Base-by-base conservation (phyloP, 2,113 vertebrate species). In the Capreolus pygargus region DNA sequence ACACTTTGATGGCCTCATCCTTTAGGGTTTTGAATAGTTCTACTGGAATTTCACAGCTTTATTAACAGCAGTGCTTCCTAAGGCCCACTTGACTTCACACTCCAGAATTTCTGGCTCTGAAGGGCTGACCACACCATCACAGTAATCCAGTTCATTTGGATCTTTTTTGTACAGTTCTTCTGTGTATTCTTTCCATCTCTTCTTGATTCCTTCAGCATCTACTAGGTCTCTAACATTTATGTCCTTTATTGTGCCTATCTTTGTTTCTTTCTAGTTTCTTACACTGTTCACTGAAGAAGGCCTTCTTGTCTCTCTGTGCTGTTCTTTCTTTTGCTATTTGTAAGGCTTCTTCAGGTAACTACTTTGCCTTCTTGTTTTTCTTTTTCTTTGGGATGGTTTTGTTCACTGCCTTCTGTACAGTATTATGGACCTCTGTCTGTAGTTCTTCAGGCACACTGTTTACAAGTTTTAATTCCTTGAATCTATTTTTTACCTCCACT, bases 111-210 rank as follows among this genome's bases (percentile, higher is more conserved):
- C 30, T 64, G 6, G 7, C 30, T 64, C 61, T 64, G 30, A n/a
- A 30, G 33, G 61, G 30, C 61, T 64, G 61, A n/a, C 15, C 61
- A n/a, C 30, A n/a, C 7, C 0, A 0, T 64, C 30, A n/a, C 17
- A 64, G 61, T 64, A 64, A n/a, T 64, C 15, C 30, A 64, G 60
- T 64, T 64, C 7, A n/a, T 33, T 17, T 64, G 30, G 30, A n/a
- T n/a, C 61, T 33, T 33, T n/a, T 64, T n/a, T 64, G 61, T 64
- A 17, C 15, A 17, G 15, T 64, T n/a, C 61, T 33, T 17, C 61
- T n/a, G 61, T 64, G 30, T 64, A n/a, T 64, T 64, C 30, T 64
- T 64, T n/a, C 30, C 30, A 8, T n/a, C 61, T n/a, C 61, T n/a
- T n/a, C 15, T 17, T 64, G 61, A 64, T 64, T 33, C 30, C 61